A percentile compares a stretch with the other conserved stretches of the same genome.
Evolutionary conservation across 2,888 invertebrate species (phyloP).

Genomic region (Drosophila gaucha): DNA sequence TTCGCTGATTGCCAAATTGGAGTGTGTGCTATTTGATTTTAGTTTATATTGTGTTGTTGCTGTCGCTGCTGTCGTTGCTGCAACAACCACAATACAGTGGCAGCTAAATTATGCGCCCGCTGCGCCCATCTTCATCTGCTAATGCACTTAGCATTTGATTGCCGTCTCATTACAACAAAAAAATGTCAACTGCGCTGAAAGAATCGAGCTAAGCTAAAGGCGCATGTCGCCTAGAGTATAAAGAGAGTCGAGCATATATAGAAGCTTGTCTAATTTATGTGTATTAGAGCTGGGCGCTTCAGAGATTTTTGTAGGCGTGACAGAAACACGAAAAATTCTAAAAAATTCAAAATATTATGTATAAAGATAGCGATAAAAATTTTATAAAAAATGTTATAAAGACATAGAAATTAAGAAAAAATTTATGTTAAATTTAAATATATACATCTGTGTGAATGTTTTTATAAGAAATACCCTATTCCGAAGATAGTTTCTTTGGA

Average conservation of each 20-base stretch:
- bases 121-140: constrained; percentile 37
- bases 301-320: no score
- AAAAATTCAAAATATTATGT: no score
- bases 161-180: constrained; percentile 45
- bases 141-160: constrained; percentile 55
- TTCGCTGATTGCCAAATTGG: constrained; percentile 47
- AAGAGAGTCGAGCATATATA: not conserved
- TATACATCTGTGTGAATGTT: no score
- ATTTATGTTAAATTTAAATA: no score
- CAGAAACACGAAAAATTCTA: no score
- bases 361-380: no score
- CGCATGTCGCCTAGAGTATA: not conserved
- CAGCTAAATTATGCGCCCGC: constrained; percentile 32
- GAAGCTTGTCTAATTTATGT: not conserved
- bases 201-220: constrained; percentile 21
- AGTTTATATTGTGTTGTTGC: constrained; percentile 25
- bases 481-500: no score
- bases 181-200: constrained; percentile 52
- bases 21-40: constrained; percentile 22
- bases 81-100: constrained; percentile 14
- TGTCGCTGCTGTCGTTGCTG: constrained; percentile 1
- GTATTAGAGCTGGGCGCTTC: constrained; percentile 6
- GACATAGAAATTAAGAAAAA: no score
- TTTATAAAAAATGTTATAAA: no score
- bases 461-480: no score